Percentiles rank a stretch among this genome's conserved stretches.
Conservation (phyloP, 2,797 vertebrate species). For the Ciconia nigra region DNA sequence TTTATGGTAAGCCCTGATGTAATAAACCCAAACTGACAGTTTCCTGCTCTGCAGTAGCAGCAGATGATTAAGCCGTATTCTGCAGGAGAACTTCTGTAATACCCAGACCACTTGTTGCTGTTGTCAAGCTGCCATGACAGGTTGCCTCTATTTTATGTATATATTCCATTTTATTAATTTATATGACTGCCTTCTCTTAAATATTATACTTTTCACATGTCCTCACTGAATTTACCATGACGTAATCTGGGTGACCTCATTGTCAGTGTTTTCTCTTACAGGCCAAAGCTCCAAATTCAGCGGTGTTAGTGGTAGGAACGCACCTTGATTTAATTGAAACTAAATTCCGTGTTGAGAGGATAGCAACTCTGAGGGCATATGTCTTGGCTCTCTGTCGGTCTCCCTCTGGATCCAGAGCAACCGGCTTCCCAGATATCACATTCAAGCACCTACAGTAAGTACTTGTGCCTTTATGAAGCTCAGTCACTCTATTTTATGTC, state of each 20-base stretch:
- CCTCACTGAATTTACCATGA: neutral
- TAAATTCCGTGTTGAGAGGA: conserved; percentile 90
- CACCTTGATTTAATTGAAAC: conserved; percentile 94
- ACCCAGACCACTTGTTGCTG: neutral
- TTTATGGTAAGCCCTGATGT: neutral
- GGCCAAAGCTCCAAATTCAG: conserved; percentile 93
- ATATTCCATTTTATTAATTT: neutral
- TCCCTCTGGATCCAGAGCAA: conserved; percentile 89
- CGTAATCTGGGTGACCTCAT: neutral
- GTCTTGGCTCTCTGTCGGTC: conserved; percentile 92
- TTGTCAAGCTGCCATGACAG: neutral
- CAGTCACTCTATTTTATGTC: neutral
- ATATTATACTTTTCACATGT: neutral
- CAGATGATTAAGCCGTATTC: neutral
- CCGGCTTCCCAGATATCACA: conserved; percentile 92
- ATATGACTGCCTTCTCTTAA: neutral
- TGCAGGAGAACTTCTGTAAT: neutral
- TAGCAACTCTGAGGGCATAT: conserved; percentile 91
- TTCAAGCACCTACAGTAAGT: conserved; percentile 92
- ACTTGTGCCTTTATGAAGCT: neutral
- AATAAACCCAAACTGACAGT: neutral
- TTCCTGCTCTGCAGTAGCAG: neutral
- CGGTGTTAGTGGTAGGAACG: conserved; percentile 92
- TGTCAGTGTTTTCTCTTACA: conserved; percentile 46
- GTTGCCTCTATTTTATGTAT: neutral